Evolutionary conservation across 2,797 vertebrate species (phyloP).

Genomic region (Pelochelys cantorii): DNA sequence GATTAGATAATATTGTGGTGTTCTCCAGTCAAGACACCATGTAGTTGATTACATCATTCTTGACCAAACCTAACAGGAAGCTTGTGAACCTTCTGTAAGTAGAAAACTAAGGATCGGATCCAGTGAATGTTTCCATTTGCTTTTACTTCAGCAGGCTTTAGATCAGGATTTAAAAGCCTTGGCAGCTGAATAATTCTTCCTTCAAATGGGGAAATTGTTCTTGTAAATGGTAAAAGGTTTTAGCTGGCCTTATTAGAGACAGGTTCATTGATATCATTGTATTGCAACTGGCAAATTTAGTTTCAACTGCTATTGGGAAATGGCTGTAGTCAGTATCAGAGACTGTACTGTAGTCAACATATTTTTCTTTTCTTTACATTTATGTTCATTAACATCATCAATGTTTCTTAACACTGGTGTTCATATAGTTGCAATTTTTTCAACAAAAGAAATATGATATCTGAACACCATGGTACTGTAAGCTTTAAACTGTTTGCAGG

Average conservation of each 20-base stretch:
- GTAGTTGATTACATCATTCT: neutral
- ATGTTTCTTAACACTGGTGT: neutral
- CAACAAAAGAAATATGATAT: neutral
- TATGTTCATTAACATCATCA: too few relatives aligned
- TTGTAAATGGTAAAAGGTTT: neutral
- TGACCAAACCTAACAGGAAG: neutral
- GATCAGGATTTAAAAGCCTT: neutral
- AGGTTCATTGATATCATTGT: neutral
- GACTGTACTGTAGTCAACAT: too few relatives aligned
- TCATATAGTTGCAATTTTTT: neutral
- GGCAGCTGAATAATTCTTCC: neutral
- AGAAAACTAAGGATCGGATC: neutral
- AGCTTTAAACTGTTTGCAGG: rapidly evolving
- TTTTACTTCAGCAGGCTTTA: neutral
- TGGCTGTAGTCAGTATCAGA: neutral
- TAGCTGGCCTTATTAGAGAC: neutral
- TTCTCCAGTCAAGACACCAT: neutral
- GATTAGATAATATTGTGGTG: neutral
- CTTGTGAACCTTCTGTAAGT: neutral
- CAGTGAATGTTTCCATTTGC: neutral
- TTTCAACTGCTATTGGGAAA: neutral
- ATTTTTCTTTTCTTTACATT: too few relatives aligned
- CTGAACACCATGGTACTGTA: neutral
- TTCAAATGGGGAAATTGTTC: neutral
- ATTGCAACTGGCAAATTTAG: neutral